Conservation (phyloP, 2,888 invertebrate genomes). For the Ichneumoninae sp. region DNA sequence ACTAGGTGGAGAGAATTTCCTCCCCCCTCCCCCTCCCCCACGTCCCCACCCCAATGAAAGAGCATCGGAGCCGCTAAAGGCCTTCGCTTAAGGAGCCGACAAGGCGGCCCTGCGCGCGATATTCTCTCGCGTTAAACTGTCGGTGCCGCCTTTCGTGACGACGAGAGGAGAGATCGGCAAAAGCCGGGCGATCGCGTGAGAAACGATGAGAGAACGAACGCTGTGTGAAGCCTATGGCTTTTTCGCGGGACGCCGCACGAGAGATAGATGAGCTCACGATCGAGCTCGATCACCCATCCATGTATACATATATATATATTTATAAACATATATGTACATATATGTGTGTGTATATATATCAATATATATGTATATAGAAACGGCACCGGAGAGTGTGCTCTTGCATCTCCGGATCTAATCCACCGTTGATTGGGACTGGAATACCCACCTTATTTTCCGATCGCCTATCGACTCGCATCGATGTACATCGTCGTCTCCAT, state of each 20-base stretch:
- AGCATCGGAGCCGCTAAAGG: slow-evolving; percentile 65
- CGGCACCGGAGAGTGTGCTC: slow-evolving; percentile 18
- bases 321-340: background rate
- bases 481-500: slow-evolving; percentile 4
- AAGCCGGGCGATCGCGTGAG: slow-evolving; percentile 58
- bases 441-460: background rate
- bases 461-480: background rate
- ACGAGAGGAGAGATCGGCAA: slow-evolving; percentile 30
- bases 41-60: slow-evolving; percentile 40
- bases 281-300: slow-evolving; percentile 41
- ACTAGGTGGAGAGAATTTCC: slow-evolving; percentile 16
- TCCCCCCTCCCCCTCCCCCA: background rate
- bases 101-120: slow-evolving; percentile 57
- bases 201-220: slow-evolving; percentile 56
- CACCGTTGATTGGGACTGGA: slow-evolving; percentile 26
- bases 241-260: slow-evolving; percentile 26
- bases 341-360: background rate
- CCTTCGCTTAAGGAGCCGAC: slow-evolving; percentile 66
- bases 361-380: background rate
- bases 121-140: slow-evolving; percentile 63
- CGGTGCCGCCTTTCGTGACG: slow-evolving; percentile 68
- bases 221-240: background rate
- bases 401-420: slow-evolving; percentile 16
- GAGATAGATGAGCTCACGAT: slow-evolving; percentile 57
- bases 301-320: background rate